phyloP scores from a whole-genome alignment of 2,113 vertebrate species.

The Delphinapterus leucas region DNA sequence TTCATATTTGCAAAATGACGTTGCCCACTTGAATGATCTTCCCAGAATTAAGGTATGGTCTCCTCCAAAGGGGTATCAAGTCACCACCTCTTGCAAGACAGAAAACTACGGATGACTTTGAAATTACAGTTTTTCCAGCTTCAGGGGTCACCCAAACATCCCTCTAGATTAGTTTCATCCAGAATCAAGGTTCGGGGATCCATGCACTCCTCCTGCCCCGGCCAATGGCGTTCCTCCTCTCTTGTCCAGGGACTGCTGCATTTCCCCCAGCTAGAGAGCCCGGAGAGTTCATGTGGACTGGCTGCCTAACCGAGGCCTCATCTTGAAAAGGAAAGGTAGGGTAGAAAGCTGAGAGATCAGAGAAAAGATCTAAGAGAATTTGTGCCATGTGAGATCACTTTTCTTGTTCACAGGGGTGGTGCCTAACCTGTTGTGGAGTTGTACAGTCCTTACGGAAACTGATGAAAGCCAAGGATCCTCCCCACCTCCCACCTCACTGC shows the following conservation, averaged over 20 bases:
- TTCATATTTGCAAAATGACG: neutral
- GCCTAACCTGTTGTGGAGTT: neutral
- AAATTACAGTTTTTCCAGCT: neutral
- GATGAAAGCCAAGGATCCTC: neutral
- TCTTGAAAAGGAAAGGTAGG: neutral
- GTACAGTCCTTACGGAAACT: neutral
- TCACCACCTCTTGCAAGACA: neutral
- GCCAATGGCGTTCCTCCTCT: neutral
- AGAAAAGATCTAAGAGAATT: neutral
- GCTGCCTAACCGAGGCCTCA: neutral
- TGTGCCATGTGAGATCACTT: neutral
- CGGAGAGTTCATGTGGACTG: neutral
- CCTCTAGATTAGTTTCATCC: neutral
- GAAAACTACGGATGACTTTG: neutral
- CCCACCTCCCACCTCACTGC: neutral
- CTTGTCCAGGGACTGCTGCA: neutral
- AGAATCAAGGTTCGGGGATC: neutral
- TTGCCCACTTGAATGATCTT: neutral
- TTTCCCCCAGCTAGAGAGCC: neutral
- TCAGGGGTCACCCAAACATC: neutral
- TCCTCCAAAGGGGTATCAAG: neutral
- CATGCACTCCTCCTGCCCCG: neutral
- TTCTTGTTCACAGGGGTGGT: neutral
- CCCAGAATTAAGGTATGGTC: neutral
- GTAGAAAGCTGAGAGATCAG: neutral